Base-by-base conservation (phyloP, 2,113 vertebrate species). In the Prietella phreatophila region DNA sequence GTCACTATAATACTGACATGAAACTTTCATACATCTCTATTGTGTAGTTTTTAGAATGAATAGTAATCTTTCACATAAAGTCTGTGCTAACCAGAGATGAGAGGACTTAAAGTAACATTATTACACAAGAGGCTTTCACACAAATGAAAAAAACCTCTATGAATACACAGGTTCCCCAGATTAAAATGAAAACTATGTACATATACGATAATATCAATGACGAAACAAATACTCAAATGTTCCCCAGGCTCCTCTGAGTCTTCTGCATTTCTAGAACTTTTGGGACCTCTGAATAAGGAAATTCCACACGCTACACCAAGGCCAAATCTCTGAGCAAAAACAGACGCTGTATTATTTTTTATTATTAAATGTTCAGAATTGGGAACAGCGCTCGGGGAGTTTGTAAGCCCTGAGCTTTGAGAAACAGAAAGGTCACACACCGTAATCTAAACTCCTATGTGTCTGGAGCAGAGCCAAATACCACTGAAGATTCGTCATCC, bases 261-360 rank as follows among this genome's bases (percentile, higher is more conserved):
- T 1, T 53, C 19, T 5, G 15, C 65, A 30, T 11, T 84, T 78
- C 56, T 47, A 15, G 4, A 36, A 65, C 71, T 27, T 85, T 58
- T 14, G 42, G 55, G 60, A 19, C n/a, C 65, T 53, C 50, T n/a
- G 30, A 65, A n/a, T n/a, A n/a, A n/a, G 86, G 86, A 87, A 87
- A 87, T 87, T 82, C 79, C 86, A 73, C 50, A 73, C 22, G 9
- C 63, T n/a, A 56, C n/a, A 56, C 63, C 27, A n/a, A 82, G 53
- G 65, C 85, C 86, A 82, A 61, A 2, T 82, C 42, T 58, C 85
- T 82, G 50, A 86, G 78, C 78, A 71, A 65, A 86, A 86, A 86
- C 85, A 86, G 76, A 69, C 50, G 33, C 76, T 27, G 33, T 69
- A 27, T 87, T 81, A 73, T 42, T 82, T 82, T n/a, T 82, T 81